Evolutionary conservation across 64 coral and sea anemone genomes (phyloP).

Genomic region (Stichodactyla mertensii): DNA sequence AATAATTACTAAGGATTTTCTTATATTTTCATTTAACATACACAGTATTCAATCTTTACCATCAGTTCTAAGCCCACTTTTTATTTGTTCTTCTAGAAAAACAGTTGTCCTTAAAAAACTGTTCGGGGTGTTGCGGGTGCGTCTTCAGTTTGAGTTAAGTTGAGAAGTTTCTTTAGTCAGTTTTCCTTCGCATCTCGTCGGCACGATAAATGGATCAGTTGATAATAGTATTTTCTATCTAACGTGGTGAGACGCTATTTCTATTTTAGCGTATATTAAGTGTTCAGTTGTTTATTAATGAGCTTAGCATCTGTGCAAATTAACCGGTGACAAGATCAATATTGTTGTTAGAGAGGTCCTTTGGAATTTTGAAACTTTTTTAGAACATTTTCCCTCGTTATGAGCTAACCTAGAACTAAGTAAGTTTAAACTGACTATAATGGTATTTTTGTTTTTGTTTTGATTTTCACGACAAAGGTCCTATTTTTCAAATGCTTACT

Average conservation of each 20-base stretch:
- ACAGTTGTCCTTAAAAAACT: background rate
- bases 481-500: background rate
- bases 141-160: background rate
- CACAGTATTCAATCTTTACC: background rate
- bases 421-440: too few relatives aligned
- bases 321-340: background rate
- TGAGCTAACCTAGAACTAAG: too few relatives aligned
- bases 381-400: background rate
- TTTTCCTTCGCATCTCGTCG: background rate
- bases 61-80: background rate
- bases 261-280: background rate
- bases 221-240: background rate
- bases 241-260: background rate
- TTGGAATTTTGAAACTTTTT: constrained; percentile 8
- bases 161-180: background rate
- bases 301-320: background rate
- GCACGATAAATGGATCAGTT: background rate
- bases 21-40: background rate
- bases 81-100: background rate
- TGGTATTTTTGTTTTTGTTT: background rate
- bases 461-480: background rate
- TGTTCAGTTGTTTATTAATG: background rate
- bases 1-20: background rate
- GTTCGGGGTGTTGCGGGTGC: too few relatives aligned
- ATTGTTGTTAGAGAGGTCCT: background rate